A percentile compares a stretch with the other conserved stretches of the same genome.
Evolutionary conservation across 2,113 vertebrate species (phyloP).

Genomic region (Siphamia tubifer): DNA sequence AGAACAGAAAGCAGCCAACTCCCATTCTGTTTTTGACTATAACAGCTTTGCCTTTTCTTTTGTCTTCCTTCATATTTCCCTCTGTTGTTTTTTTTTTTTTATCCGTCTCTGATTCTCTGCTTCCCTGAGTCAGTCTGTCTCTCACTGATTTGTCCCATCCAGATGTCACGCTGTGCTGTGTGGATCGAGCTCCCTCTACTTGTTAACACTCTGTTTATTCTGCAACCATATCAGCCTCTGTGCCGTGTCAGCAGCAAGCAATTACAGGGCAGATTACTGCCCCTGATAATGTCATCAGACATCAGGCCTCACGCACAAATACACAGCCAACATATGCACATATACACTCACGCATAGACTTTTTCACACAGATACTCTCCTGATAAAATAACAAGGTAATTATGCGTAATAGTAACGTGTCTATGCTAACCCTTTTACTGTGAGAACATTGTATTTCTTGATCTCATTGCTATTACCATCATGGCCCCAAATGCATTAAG

Average conservation of each 20-base stretch:
- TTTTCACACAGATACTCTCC: no score
- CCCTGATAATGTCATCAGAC: slow-evolving; percentile 56
- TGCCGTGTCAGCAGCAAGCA: slow-evolving; percentile 56
- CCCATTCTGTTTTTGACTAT: not conserved
- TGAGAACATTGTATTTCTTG: no score
- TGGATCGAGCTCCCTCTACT: slow-evolving; percentile 26
- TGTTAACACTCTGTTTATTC: slow-evolving; percentile 55
- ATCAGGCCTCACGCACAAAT: slow-evolving; percentile 4
- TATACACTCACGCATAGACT: not conserved
- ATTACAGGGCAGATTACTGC: slow-evolving; percentile 61
- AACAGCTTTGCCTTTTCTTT: not conserved
- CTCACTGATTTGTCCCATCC: not conserved
- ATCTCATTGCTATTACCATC: no score
- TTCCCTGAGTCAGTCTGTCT: not conserved
- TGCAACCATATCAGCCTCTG: slow-evolving; percentile 33
- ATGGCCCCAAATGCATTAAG: no score
- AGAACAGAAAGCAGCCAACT: no score
- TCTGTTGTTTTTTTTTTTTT: not conserved
- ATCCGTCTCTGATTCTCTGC: not conserved
- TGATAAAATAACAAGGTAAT: no score
- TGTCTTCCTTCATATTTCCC: not conserved
- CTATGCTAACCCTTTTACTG: no score
- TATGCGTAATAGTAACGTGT: no score
- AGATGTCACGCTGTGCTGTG: slow-evolving; percentile 20
- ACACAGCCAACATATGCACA: not conserved